phyloP scores from a whole-genome alignment of 2,888 invertebrate genomes.

The Prosopocoilus inquinatus region DNA sequence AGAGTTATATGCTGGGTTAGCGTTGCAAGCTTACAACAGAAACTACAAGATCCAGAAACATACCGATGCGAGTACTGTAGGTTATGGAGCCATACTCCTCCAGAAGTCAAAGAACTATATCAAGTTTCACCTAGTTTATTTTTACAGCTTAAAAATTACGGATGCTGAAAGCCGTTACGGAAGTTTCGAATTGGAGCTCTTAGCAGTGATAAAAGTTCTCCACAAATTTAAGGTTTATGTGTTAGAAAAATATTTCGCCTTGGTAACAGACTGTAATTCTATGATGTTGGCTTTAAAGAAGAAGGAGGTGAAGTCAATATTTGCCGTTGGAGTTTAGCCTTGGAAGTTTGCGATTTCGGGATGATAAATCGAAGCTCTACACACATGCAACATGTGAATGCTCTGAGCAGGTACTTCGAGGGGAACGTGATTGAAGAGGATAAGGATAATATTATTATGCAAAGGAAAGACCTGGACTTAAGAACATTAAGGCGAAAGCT shows the following conservation, averaged over 20 bases:
- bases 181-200: slow-evolving; percentile 42
- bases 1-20: too few species aligned
- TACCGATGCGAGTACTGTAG: slow-evolving; percentile 32
- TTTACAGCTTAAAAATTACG: slow-evolving; percentile 36
- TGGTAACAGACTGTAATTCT: slow-evolving; percentile 40
- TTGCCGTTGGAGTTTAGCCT: too few species aligned
- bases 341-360: too few species aligned
- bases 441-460: too few species aligned
- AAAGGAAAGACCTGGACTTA: too few species aligned
- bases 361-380: too few species aligned
- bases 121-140: slow-evolving; percentile 36
- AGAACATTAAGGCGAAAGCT: too few species aligned
- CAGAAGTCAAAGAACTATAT: slow-evolving; percentile 31
- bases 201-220: slow-evolving; percentile 38
- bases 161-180: slow-evolving; percentile 34
- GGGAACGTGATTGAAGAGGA: too few species aligned
- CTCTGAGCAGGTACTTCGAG: too few species aligned
- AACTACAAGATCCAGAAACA: slow-evolving; percentile 24
- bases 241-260: slow-evolving; percentile 34
- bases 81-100: slow-evolving; percentile 33
- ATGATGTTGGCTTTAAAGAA: slow-evolving; percentile 39
- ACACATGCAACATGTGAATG: too few species aligned
- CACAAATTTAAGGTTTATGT: slow-evolving; percentile 41
- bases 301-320: too few species aligned
- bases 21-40: slow-evolving; percentile 23